These are phyloP conservation scores for Clarias batrachus DNA, from an alignment of 2,113 vertebrate species.

Conservation along the genomic window DNA sequence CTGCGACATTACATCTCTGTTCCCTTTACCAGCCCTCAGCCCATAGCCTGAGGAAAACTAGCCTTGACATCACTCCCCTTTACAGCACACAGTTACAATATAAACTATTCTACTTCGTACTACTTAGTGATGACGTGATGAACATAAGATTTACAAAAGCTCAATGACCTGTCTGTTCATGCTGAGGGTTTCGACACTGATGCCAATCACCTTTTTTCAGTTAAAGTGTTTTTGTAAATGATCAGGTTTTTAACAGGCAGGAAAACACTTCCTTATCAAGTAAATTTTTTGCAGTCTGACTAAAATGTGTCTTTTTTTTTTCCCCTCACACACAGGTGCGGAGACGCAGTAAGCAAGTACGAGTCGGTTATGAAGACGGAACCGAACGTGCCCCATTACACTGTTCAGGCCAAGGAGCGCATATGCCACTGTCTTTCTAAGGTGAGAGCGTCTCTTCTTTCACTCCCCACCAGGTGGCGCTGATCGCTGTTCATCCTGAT, in stretches of 20 bases:
- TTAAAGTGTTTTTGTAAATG: too few relatives aligned
- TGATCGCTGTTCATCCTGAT: background rate
- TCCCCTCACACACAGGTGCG: conserved; percentile 72
- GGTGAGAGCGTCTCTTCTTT: conserved; percentile 66
- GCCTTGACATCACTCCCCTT: too few relatives aligned
- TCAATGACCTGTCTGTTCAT: too few relatives aligned
- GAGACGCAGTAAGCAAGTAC: conserved; percentile 87
- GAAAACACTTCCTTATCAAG: background rate
- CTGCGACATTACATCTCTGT: too few relatives aligned
- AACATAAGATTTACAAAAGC: too few relatives aligned
- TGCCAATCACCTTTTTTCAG: too few relatives aligned
- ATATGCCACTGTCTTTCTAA: conserved; percentile 91
- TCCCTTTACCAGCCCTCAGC: too few relatives aligned
- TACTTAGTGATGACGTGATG: too few relatives aligned
- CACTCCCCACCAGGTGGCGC: conserved; percentile 20
- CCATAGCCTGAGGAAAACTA: too few relatives aligned
- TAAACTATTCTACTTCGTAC: too few relatives aligned
- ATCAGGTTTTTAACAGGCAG: background rate
- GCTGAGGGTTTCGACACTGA: too few relatives aligned
- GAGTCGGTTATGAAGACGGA: conserved; percentile 88
- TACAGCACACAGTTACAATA: too few relatives aligned
- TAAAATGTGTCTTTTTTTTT: background rate
- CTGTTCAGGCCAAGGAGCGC: conserved; percentile 84
- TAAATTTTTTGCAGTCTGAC: background rate
- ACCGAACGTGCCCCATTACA: conserved; percentile 78